Conservation (phyloP, 2,888 invertebrate species). For the Pocota personata region DNA sequence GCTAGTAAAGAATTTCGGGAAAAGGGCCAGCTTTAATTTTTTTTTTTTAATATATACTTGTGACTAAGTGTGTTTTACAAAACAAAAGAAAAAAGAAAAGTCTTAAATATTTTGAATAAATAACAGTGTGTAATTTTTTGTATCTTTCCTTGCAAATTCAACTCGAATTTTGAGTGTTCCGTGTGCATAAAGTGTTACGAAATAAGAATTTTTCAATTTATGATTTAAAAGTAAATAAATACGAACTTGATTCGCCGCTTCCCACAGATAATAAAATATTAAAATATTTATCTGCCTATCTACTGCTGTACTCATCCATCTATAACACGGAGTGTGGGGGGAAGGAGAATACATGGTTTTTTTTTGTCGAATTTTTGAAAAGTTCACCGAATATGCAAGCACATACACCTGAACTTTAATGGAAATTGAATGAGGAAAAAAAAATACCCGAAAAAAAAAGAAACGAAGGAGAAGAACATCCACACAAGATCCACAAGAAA, state of each 20-base stretch:
- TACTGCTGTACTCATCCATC: conserved; percentile 67
- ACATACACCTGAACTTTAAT: conserved; percentile 69
- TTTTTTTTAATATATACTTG: neutral
- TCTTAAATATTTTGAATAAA: neutral
- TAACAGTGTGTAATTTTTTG: neutral
- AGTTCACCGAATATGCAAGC: conserved; percentile 63
- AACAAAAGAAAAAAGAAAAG: neutral
- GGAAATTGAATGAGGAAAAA: conserved; percentile 48
- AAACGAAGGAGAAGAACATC: conserved; percentile 36
- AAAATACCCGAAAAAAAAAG: conserved; percentile 16
- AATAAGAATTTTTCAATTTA: conserved; percentile 48
- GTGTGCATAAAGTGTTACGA: conserved; percentile 73
- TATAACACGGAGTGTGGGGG: conserved; percentile 25
- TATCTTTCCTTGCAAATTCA: neutral
- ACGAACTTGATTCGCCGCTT: conserved; percentile 48
- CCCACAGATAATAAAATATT: conserved; percentile 8
- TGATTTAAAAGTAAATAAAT: conserved; percentile 51
- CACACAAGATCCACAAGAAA: conserved; percentile 45
- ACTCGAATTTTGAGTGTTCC: conserved; percentile 46
- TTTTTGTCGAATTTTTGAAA: conserved; percentile 3
- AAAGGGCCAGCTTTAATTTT: conserved; percentile 21
- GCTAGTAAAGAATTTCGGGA: conserved; percentile 20
- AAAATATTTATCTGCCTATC: neutral
- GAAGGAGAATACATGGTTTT: conserved; percentile 6
- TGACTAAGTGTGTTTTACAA: neutral